Evolutionary conservation across 2,797 vertebrate genomes (phyloP).

Genomic region (Mus minutoides): DNA sequence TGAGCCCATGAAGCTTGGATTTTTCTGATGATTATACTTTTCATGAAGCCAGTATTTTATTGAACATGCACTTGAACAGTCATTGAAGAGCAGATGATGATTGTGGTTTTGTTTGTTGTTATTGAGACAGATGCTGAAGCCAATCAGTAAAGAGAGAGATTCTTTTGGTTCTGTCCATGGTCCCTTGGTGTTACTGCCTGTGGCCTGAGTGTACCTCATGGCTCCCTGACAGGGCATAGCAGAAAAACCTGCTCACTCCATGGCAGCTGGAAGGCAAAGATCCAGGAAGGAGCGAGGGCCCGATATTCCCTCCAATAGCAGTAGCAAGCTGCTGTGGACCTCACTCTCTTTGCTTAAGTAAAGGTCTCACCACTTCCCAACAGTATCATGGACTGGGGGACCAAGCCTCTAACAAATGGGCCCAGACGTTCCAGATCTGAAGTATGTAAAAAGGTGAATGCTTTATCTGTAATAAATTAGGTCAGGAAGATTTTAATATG

Average conservation of each 20-base stretch:
- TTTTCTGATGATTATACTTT: constrained; percentile 31
- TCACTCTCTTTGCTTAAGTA: not conserved
- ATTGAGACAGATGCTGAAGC: not conserved
- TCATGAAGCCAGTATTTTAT: not conserved
- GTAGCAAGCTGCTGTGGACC: not conserved
- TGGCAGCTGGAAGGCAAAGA: not conserved
- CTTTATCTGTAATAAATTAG: not conserved
- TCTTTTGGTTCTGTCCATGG: not conserved
- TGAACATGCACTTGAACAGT: constrained; percentile 37
- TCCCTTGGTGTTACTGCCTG: too few species aligned
- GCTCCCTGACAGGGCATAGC: not conserved
- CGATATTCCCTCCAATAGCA: not conserved
- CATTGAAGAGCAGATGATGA: not conserved
- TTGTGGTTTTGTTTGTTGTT: not conserved
- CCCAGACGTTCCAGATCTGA: not conserved
- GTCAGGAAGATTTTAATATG: constrained; percentile 32
- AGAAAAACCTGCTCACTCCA: not conserved
- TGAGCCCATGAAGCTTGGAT: not conserved
- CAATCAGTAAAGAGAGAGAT: not conserved
- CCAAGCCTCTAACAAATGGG: not conserved
- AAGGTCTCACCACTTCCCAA: not conserved
- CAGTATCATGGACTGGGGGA: not conserved
- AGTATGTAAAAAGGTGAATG: not conserved
- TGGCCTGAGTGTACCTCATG: not conserved
- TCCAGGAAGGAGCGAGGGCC: not conserved